Conservation (phyloP, 2,888 invertebrate genomes). For the Creontiades dilutus region DNA sequence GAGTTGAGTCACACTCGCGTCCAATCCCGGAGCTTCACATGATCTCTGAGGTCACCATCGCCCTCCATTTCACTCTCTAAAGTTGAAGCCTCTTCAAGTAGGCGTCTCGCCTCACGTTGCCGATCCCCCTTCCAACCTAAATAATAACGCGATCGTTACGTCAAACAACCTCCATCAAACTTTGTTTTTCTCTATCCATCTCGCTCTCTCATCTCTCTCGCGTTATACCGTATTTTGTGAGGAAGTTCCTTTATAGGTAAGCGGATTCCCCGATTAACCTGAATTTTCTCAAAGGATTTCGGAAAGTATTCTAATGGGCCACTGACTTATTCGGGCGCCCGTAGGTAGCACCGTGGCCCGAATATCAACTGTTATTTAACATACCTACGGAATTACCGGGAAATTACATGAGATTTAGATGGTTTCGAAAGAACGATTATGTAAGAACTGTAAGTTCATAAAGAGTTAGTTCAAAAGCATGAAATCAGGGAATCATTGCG, state of each 20-base stretch:
- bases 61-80: constrained; percentile 36
- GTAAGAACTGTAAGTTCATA: too few species aligned
- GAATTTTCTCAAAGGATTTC: neutral
- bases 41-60: constrained; percentile 1
- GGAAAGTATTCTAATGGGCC: neutral
- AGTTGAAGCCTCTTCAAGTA: neutral
- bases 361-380: neutral
- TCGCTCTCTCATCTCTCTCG: too few species aligned
- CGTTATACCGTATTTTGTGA: neutral
- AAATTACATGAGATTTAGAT: too few species aligned
- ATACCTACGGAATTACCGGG: too few species aligned
- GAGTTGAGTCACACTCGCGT: neutral
- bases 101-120: constrained; percentile 13
- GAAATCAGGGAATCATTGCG: too few species aligned
- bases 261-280: neutral
- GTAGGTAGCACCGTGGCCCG: neutral
- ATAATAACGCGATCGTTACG: neutral
- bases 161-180: neutral
- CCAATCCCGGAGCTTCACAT: neutral
- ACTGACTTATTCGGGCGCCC: neutral
- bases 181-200: too few species aligned
- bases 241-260: neutral
- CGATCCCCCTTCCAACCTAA: neutral
- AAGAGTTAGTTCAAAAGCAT: too few species aligned
- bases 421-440: too few species aligned